Conservation (phyloP, 2,888 invertebrate species). For the Orchestes rusci region DNA sequence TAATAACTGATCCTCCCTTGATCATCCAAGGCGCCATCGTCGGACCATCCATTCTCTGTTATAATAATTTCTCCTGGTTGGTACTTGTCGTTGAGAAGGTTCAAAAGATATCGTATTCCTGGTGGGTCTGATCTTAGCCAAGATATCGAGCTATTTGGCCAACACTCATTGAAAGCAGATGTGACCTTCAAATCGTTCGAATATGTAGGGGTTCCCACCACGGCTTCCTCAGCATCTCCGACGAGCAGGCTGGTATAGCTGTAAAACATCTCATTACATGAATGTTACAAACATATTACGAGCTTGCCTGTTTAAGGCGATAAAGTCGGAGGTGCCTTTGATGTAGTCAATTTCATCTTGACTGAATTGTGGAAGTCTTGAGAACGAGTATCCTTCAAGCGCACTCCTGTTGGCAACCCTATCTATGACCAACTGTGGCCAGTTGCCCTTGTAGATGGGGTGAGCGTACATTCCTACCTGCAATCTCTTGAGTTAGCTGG, state of each 20-base stretch:
- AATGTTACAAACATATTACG: background rate
- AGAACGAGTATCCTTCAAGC: slow-evolving; percentile 43
- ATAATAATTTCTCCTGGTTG: slow-evolving; percentile 13
- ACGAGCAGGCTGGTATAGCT: slow-evolving; percentile 7
- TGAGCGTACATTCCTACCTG: slow-evolving; percentile 36
- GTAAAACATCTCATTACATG: background rate
- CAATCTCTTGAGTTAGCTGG: background rate
- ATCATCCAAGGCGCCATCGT: slow-evolving; percentile 12
- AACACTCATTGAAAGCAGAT: slow-evolving; percentile 2
- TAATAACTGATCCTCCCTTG: slow-evolving; percentile 7
- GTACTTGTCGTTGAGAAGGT: slow-evolving; percentile 5
- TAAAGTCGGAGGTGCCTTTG: slow-evolving; percentile 55
- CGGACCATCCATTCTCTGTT: slow-evolving; percentile 17
- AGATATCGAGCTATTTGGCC: slow-evolving; percentile 5
- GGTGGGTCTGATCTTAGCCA: slow-evolving; percentile 13
- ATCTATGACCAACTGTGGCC: slow-evolving; percentile 56
- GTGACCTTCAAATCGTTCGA: background rate
- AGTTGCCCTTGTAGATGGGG: slow-evolving; percentile 61
- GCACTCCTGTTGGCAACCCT: slow-evolving; percentile 51
- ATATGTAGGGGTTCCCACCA: slow-evolving; percentile 6
- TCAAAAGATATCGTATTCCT: slow-evolving; percentile 11
- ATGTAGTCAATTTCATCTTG: slow-evolving; percentile 52
- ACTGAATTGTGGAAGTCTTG: slow-evolving; percentile 57
- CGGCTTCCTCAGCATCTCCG: background rate
- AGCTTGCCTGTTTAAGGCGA: slow-evolving; percentile 19